phyloP scores from a whole-genome alignment of 2,888 invertebrate genomes.

The Agonopterix alstromeriana region DNA sequence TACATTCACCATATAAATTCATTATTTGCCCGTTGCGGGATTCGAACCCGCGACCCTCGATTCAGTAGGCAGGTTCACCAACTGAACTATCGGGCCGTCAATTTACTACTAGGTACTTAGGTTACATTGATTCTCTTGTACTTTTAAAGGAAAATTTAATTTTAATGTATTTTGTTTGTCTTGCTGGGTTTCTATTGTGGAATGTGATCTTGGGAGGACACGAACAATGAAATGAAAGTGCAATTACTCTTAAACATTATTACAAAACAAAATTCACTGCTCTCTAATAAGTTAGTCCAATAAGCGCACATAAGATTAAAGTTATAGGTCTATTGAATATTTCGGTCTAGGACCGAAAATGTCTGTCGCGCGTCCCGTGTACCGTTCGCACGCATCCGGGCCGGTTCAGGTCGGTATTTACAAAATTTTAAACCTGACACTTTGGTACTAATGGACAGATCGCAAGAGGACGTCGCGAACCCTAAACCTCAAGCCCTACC shows the following conservation, averaged over 20 bases:
- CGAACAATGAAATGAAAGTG: conserved; percentile 44
- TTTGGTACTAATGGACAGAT: conserved; percentile 36
- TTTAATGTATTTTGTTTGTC: no score
- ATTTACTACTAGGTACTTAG: no score
- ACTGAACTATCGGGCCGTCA: no score
- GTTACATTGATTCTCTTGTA: no score
- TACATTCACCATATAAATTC: no score
- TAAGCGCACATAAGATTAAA: conserved; percentile 39
- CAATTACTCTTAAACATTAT: conserved; percentile 41
- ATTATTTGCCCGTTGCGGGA: no score
- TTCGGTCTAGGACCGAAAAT: conserved; percentile 28
- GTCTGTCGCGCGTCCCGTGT: conserved; percentile 7
- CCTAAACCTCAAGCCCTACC: conserved; percentile 15
- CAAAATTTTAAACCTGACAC: conserved; percentile 35
- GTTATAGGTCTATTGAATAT: conserved; percentile 33
- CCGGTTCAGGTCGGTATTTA: conserved; percentile 24
- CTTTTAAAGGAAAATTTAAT: no score
- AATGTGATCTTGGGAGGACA: background rate
- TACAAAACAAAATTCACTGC: conserved; percentile 24
- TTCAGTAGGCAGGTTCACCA: no score
- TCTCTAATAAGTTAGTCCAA: conserved; percentile 32
- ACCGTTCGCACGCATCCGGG: conserved; percentile 7
- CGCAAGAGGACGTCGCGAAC: conserved; percentile 15
- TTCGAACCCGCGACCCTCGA: no score
- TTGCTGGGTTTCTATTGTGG: background rate